Base-by-base conservation (phyloP, 2,888 invertebrate species). In the Sesamia inferens region DNA sequence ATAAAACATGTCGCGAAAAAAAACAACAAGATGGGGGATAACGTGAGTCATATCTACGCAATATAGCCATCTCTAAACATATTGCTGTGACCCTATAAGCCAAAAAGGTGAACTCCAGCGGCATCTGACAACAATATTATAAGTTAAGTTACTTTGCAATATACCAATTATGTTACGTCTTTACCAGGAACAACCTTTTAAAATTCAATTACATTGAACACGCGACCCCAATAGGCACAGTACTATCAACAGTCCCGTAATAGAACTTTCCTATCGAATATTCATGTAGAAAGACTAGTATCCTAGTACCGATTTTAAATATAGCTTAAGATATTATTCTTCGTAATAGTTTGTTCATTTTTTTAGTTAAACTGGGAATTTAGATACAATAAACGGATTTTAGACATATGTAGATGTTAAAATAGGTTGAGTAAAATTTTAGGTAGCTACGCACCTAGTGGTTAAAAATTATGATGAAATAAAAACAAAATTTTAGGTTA, bases 181-280 rank as follows among this genome's bases (percentile, higher is more conserved):
- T 72, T 48, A 44, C 14, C 0, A 42, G 71, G 19, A 66, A 51
- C 42, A 58, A 47, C 57, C 14, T 59, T 61, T 76, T 74, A 70
- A 71, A 64, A 74, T 63, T 19, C 59, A 51, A 79, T 44, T 24
- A 65, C n/a, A 0, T 42, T 19, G n/a, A 58, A 3, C 70, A 78
- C 69, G 71, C 68, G 39, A 76, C 22, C 78, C 7, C 48, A 72
- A 63, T 71, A 47, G 71, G 55, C 78, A 76, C 87, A 84, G 78
- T 76, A 82, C 83, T 82, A 82, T 78, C 73, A 77, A 80, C 75
- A 72, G 44, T 68, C 64, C 68, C 76, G 68, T 78, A 82, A 77
- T 86, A 82, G 78, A 83, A 82, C 42, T 75, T 81, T 79, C 81
- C 78, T 76, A 85, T 88, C 71, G 80, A 84, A 82, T 85, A 88